Percentiles rank a stretch among this genome's conserved stretches.
phyloP scores from a whole-genome alignment of 2,888 invertebrate genomes.

The Meloe dianella region DNA sequence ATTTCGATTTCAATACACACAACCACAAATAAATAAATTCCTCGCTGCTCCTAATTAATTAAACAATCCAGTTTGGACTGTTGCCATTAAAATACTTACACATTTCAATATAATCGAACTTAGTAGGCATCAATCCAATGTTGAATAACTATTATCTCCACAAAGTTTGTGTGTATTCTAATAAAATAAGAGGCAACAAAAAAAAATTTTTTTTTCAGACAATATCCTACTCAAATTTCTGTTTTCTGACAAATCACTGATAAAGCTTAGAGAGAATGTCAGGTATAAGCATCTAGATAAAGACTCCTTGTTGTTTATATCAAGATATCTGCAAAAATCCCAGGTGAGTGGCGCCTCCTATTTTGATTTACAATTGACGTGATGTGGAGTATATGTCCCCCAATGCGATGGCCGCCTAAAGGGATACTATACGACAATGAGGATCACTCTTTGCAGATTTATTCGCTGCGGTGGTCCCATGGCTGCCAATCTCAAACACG shows the following conservation, averaged over 20 bases:
- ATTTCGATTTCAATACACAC: slow-evolving; percentile 21
- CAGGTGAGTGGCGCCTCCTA: slow-evolving; percentile 53
- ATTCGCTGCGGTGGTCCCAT: slow-evolving; percentile 55
- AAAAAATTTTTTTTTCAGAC: not conserved
- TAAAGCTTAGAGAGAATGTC: not conserved
- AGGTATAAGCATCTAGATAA: not conserved
- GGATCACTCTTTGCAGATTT: slow-evolving; percentile 56
- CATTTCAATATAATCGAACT: not conserved
- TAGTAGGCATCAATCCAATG: not conserved
- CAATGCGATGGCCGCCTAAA: slow-evolving; percentile 37
- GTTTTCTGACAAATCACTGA: not conserved
- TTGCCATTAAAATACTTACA: not conserved
- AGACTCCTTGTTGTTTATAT: slow-evolving; percentile 34
- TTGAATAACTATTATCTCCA: too few species aligned
- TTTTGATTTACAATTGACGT: slow-evolving; percentile 52
- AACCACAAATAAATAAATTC: slow-evolving; percentile 23
- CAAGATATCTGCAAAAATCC: slow-evolving; percentile 46
- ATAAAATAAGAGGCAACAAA: too few species aligned
- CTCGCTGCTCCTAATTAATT: slow-evolving; percentile 27
- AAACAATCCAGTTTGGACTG: slow-evolving; percentile 19
- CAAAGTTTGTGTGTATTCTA: too few species aligned
- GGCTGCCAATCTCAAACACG: slow-evolving; percentile 54
- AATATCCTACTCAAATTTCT: not conserved
- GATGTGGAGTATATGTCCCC: slow-evolving; percentile 47
- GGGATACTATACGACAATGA: slow-evolving; percentile 53